These are phyloP conservation scores for Carassius carassius DNA, from an alignment of 2,113 vertebrate genomes.

Conservation along the genomic window DNA sequence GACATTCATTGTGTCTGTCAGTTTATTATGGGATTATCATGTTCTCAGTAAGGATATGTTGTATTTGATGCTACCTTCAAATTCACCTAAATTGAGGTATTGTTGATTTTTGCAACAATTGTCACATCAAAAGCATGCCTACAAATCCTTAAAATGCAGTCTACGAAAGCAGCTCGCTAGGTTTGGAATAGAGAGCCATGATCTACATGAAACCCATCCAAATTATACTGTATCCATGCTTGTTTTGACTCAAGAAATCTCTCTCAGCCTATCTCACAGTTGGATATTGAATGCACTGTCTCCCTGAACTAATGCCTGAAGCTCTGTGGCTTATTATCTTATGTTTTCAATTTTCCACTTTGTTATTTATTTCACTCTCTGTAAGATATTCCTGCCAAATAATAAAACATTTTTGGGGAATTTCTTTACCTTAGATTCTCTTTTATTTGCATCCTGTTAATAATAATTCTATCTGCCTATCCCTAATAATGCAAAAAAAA, in stretches of 20 bases:
- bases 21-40: not conserved
- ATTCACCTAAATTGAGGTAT: not conserved
- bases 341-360: conserved; percentile 13
- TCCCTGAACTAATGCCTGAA: conserved; percentile 29
- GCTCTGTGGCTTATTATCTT: conserved; percentile 26
- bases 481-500: not conserved
- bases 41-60: not conserved
- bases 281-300: conserved; percentile 15
- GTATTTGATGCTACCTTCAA: not conserved
- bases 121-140: not conserved
- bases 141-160: not conserved
- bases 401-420: not conserved
- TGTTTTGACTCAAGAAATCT: conserved; percentile 33
- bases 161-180: not conserved
- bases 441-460: not conserved
- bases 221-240: conserved; percentile 15
- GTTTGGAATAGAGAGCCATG: not conserved
- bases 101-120: not conserved
- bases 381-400: conserved; percentile 5
- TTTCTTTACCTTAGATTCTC: not conserved
- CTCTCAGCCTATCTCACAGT: conserved; percentile 24
- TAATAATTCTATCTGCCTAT: not conserved
- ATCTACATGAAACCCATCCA: not conserved
- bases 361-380: conserved; percentile 26
- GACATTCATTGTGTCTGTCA: not conserved